phyloP scores from a whole-genome alignment of 2,888 invertebrate species.

The Apomyelois bistriatella region DNA sequence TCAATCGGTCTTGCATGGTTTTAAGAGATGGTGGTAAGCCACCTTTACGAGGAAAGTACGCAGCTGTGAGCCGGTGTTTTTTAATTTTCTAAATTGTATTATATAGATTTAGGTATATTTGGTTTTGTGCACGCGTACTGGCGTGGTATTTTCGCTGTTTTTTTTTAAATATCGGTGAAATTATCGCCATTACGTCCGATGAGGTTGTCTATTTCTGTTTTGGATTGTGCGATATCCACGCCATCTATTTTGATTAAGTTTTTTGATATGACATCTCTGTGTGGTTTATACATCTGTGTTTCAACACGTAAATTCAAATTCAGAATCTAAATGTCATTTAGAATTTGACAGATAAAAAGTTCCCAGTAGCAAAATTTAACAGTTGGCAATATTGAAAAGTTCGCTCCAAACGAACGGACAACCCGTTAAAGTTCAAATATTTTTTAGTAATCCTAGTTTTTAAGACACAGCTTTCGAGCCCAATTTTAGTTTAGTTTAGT shows the following conservation, averaged over 20 bases:
- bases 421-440: conserved; percentile 43
- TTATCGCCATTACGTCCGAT: background rate
- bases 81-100: conserved; percentile 40
- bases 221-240: background rate
- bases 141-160: conserved; percentile 18
- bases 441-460: conserved; percentile 42
- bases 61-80: conserved; percentile 44
- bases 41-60: conserved; percentile 64
- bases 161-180: background rate
- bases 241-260: background rate
- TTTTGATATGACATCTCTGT: background rate
- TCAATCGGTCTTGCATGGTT: too few relatives aligned
- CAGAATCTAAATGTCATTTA: background rate
- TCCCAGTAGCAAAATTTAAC: background rate
- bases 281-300: background rate
- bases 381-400: background rate
- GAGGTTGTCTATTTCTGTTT: background rate
- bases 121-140: conserved; percentile 22
- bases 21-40: too few relatives aligned
- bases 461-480: conserved; percentile 25
- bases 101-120: conserved; percentile 57
- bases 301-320: background rate
- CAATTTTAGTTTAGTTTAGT: conserved; percentile 64
- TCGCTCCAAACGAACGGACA: conserved; percentile 16
- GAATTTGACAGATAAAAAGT: background rate